Base-by-base conservation (phyloP, 1,140 invertebrate genomes). In the Bombus polaris region DNA sequence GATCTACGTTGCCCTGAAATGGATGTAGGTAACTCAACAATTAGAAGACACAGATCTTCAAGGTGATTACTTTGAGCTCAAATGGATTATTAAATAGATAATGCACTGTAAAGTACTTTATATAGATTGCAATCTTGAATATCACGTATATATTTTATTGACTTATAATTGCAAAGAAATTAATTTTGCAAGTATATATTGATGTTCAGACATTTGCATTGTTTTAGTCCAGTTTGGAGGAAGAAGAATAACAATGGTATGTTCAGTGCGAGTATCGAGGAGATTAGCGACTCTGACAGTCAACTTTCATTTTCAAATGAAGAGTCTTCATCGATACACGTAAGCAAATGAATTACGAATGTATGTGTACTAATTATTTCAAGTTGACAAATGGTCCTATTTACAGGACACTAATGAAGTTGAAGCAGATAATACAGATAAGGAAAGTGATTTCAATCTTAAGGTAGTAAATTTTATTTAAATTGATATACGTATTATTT, bases 201-300 rank as follows among this genome's bases (percentile, higher is more conserved):
- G 85, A 89, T 91, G 72, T 91, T 88, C 75, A 89, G 81, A 91
- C 87, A 86, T 92, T 92, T 89, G 89, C 86, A 89, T 92, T 94
- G 90, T 94, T 95, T 94, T 90, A 95, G 95, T 95, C 94, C 94
- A 94, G 94, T 95, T 88, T 95, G 95, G 95, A 81, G 93, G 92
- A 94, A 94, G 94, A 95, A 94, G 94, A 94, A 89, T 94, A 94
- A 95, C 91, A 95, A 95, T 74, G 94, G 94, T 81, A 91, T 94
- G 85, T 95, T 94, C 83, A 91, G 91, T 73, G 92, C 92, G 25
- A 94, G 91, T 81, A 90, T 94, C 72, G 94, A 94, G 81, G 94
- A 94, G 88, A 92, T 94, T 22, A 95, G 94, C 68, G 94, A 95
- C 79, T 94, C 94, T 22, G 94, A 95, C 59, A 95, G 94, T 82